phyloP scores from a whole-genome alignment of 2,797 vertebrate genomes.

The Leucoraja ocellata region DNA sequence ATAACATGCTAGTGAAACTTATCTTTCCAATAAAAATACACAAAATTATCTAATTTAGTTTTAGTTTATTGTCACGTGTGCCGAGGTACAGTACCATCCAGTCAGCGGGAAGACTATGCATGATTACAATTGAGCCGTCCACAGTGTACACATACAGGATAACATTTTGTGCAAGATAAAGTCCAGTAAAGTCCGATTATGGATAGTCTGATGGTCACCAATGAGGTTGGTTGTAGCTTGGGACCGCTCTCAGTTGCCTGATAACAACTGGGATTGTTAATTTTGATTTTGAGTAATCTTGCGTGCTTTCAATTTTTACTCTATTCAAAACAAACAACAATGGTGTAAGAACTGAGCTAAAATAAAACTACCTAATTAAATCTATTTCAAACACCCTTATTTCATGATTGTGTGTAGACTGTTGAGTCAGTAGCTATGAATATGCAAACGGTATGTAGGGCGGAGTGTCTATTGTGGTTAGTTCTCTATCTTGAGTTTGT shows the following conservation, averaged over 20 bases:
- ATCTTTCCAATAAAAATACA: not conserved
- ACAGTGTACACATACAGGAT: too few species aligned
- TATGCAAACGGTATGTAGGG: not conserved
- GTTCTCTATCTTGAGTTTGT: not conserved
- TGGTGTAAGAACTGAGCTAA: not conserved
- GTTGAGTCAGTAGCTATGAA: constrained; percentile 5
- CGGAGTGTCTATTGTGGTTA: not conserved
- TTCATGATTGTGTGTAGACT: not conserved
- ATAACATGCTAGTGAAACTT: not conserved
- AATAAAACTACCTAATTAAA: constrained; percentile 28
- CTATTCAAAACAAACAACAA: not conserved
- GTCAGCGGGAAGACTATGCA: too few species aligned
- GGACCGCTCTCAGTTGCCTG: too few species aligned
- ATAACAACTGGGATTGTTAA: too few species aligned
- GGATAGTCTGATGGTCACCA: too few species aligned
- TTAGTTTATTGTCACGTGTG: too few species aligned
- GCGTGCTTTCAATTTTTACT: not conserved
- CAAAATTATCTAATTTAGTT: not conserved
- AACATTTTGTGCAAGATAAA: too few species aligned
- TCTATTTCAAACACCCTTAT: constrained; percentile 24
- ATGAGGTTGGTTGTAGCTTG: too few species aligned
- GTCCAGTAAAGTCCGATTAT: too few species aligned
- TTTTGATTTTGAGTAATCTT: not conserved
- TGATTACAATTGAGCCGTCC: too few species aligned
- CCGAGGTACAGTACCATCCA: too few species aligned